phyloP scores from a whole-genome alignment of 1,140 invertebrate species.

The Tetramorium alpestre region DNA sequence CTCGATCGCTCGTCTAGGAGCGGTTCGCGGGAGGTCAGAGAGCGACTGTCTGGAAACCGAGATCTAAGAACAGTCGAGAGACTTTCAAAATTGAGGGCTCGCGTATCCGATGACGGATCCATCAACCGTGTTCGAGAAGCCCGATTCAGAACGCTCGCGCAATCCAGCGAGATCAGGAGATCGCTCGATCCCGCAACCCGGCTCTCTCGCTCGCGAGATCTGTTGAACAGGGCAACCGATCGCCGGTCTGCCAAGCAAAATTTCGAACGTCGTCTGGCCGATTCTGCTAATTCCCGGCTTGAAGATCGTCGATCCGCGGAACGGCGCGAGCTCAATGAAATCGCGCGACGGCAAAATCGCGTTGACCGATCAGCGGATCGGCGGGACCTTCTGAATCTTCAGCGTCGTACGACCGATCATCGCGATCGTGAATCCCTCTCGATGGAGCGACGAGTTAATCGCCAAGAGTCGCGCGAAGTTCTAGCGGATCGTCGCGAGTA shows the following conservation, averaged over 20 bases:
- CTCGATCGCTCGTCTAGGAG: conserved; percentile 29
- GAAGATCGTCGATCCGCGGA: conserved; percentile 30
- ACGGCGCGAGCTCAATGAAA: not conserved
- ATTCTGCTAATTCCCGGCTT: not conserved
- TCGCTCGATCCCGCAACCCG: not conserved
- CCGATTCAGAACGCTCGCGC: not conserved
- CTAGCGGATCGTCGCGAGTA: not conserved
- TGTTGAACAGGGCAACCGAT: not conserved
- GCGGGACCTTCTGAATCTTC: not conserved
- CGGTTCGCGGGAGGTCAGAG: not conserved
- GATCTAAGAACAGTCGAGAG: conserved; percentile 15
- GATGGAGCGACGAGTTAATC: conserved; percentile 8
- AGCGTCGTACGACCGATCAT: conserved; percentile 6
- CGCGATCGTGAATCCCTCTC: not conserved
- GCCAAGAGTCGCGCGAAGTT: conserved; percentile 1
- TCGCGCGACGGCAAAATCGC: not conserved
- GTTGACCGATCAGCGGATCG: not conserved
- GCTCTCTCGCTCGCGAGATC: conserved; percentile 17
- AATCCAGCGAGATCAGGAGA: not conserved
- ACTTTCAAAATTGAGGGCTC: not conserved
- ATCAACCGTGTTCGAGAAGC: conserved; percentile 1
- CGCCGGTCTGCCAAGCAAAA: not conserved
- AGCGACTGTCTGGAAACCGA: not conserved
- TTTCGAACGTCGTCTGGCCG: not conserved
- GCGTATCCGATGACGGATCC: not conserved